Evolutionary conservation across 2,113 vertebrate species (phyloP).

Genomic region (Laterallus jamaicensis): DNA sequence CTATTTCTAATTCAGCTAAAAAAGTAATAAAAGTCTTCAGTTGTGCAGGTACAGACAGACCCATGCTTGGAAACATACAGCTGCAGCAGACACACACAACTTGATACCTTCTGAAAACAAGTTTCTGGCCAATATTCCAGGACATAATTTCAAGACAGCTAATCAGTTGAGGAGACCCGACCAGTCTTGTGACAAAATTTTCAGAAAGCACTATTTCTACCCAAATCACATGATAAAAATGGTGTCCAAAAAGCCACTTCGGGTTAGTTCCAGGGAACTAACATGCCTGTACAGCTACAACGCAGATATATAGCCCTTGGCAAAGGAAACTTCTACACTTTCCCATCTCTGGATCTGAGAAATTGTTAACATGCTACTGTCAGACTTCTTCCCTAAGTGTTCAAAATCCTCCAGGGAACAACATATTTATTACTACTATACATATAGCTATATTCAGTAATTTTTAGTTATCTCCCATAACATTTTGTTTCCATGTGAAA

Average conservation of each 20-base stretch:
- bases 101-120: neutral
- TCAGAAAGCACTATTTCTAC: neutral
- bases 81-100: neutral
- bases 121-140: neutral
- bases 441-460: neutral
- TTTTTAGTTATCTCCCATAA: neutral
- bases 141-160: neutral
- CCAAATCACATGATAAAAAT: neutral
- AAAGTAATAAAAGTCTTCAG: neutral
- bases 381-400: neutral
- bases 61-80: neutral
- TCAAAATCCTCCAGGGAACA: neutral
- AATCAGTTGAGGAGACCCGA: neutral
- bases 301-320: neutral
- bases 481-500: neutral
- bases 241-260: neutral
- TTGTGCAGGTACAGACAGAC: neutral
- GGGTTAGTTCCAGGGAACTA: neutral
- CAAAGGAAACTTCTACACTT: neutral
- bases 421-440: neutral
- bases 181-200: neutral
- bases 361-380: neutral
- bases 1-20: neutral
- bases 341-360: neutral
- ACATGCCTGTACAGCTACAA: neutral